Evolutionary conservation across 2,888 invertebrate species (phyloP), one percentile per base, ranked within the genome.

Genomic region (Coenonympha glycerion): DNA sequence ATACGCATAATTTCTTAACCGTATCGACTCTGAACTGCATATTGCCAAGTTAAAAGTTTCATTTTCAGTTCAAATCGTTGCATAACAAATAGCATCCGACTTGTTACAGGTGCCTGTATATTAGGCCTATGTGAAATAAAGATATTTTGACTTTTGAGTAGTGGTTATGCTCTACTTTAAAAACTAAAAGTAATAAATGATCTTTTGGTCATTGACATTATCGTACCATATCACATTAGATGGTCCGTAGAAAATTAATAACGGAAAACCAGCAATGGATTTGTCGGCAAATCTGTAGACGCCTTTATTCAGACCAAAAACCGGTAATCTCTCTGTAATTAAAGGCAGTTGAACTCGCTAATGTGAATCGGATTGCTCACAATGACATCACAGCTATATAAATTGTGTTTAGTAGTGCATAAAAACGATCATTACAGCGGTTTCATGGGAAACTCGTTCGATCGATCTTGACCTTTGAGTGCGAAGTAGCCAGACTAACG

Each of bases 391-490:
- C 21, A 22, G 6, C 30, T 44, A 8, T n/a, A 3, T 41, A 30
- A 26, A 16, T 6, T 15, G 3, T 30, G 26, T 28, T 18, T 28
- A 42, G 19, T 30, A 22, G 39, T 24, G 15, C 39, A 22, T 39
- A 9, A 39, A 24, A 22, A 24, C 39, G 39, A 31, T 15, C 21
- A 21, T 13, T 31, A 28, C 6, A 21, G 31, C 30, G 21, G 21
- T 42, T 42, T 31, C 30, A 42, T 42, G 42, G 42, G 28, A 28
- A 42, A 6, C 8, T 42, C 19, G 18, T 42, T 19, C 2, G 13
- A 42, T 42, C 42, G 30, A 30, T 30, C 18, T 42, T 42, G 30
- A 21, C 30, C 42, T 30, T 42, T 11, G 6, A 22, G 15, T 11
- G 33, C 16, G 5, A 11, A 36, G n/a, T 36, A n/a, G 34, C 19